Percentiles rank a stretch among this genome's conserved stretches.
phyloP scores from a whole-genome alignment of 2,113 vertebrate genomes.

The Psilopogon haemacephalus region DNA sequence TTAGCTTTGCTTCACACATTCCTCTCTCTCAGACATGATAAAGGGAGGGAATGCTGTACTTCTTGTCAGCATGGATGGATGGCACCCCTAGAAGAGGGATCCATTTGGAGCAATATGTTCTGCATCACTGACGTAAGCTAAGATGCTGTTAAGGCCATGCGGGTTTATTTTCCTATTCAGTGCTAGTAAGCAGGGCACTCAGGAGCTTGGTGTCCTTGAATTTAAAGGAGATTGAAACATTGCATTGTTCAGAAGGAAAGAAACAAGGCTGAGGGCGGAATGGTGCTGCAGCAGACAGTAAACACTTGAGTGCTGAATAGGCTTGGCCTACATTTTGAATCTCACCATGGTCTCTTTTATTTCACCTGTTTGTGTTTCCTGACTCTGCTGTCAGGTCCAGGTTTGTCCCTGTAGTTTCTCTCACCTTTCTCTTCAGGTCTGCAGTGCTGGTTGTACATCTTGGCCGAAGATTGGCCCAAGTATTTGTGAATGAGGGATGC shows the following conservation, averaged over 20 bases:
- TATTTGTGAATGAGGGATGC: not conserved
- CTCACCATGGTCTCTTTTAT: not conserved
- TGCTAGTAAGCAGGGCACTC: not conserved
- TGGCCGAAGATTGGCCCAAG: not conserved
- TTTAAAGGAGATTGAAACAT: conserved; percentile 55
- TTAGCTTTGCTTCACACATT: conserved; percentile 51
- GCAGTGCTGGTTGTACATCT: not conserved
- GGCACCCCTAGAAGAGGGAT: conserved; percentile 40
- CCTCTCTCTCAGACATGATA: conserved; percentile 53
- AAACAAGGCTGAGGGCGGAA: conserved; percentile 3
- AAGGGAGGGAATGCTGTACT: conserved; percentile 38
- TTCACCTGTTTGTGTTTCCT: not conserved
- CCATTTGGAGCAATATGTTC: conserved; percentile 52
- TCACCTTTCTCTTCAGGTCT: not conserved
- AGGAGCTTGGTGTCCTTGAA: conserved; percentile 50
- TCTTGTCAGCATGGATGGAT: conserved; percentile 56
- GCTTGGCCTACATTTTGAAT: conserved; percentile 14
- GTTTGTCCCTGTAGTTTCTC: not conserved
- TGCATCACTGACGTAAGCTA: conserved; percentile 44
- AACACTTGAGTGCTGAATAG: conserved; percentile 36
- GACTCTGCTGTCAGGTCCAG: not conserved
- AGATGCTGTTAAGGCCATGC: conserved; percentile 21
- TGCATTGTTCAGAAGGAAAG: conserved; percentile 38
- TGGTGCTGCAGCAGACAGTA: not conserved
- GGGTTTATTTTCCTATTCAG: conserved; percentile 43